Base-by-base conservation (phyloP, 2,888 invertebrate genomes). In the Clusia tigrina region DNA sequence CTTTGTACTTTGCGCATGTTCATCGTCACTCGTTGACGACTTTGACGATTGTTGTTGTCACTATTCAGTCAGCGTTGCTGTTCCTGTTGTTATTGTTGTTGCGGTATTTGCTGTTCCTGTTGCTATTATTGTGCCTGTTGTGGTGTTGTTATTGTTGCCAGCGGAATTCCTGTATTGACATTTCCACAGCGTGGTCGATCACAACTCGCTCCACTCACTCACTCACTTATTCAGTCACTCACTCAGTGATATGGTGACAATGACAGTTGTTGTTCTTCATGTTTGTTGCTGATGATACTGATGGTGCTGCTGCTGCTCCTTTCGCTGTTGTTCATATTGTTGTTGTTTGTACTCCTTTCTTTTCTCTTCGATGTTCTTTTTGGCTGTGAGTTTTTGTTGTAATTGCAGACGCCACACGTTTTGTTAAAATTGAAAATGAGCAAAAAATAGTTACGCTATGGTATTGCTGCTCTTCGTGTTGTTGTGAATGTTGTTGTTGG, bases 211-310 rank as follows among this genome's bases (percentile, higher is more conserved):
- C n/a, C n/a, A n/a, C n/a, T n/a, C n/a, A n/a, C n/a, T n/a, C n/a
- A n/a, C n/a, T n/a, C n/a, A n/a, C n/a, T n/a, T n/a, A n/a, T n/a
- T n/a, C n/a, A n/a, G n/a, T n/a, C n/a, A n/a, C 54, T 17, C 37
- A 38, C 26, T 53, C 38, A 26, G 58, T 51, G 26, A 26, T 24
- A 62, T 62, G 63, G 77, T 78, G 78, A 77, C 78, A 78, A 78
- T 76, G 77, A 78, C 77, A 77, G 77, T 77, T 78, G 78, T 77
- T 78, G 77, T 77, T 76, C 75, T 74, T 76, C 75, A 76, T 76
- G 75, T 76, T 77, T 71, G 51, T 58, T 56, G 42, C 5, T 46
- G 24, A 2, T 60, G 57, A 46, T 58, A 54, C 5, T 59, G 52
- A 23, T 51, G 51, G 5, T 32, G 57, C 23, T 32, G 24, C 52